Base-by-base conservation (phyloP, 2,113 vertebrate genomes). In the Erinaceus europaeus region DNA sequence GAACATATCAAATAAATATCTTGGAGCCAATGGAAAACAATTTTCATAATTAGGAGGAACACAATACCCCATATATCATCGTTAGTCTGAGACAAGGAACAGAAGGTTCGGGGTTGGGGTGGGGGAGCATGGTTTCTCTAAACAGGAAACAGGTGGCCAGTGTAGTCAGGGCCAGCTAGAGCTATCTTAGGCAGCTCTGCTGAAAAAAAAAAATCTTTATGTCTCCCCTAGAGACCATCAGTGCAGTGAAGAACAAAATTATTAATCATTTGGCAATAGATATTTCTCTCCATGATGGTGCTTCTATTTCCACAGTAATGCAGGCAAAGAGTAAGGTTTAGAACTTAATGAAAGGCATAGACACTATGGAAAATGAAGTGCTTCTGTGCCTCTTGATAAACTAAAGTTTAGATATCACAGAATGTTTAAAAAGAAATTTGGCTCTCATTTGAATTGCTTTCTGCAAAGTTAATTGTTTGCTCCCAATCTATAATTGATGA, bases 51-150 rank as follows among this genome's bases (percentile, higher is more conserved):
- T 93, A 92, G 87, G 74, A 96, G 65, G 79, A 95, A 73, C 92
- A 82, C 69, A 89, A 80, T 78, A 93, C 48, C 85, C 86, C 80
- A 96, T 97, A 94, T 62, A 97, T 97, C 96, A 96, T 97, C 87
- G 88, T 97, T 97, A 97, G 94, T 77, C 73, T 89, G 75, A 95
- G 96, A 96, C 95, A 94, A 81, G 95, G 89, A 97, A 96, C 97
- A 97, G 97, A 97, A 97, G 97, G 96, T 89, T 77, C n/a, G 82
- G 80, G 64, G 38, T 64, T 90, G 90, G 93, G 86, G 90, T 95
- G 38, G 90, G 89, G 93, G 87, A 91, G 95, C 92, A 96, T 86
- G 72, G 50, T 95, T 95, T 92, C 90, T 82, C 40, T 94, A 92
- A 96, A 89, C 89, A 89, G 91, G 71, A 74, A 97, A 97, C 96